These are phyloP conservation scores for Naja naja DNA, from an alignment of 2,113 vertebrate species.

Conservation along the genomic window DNA sequence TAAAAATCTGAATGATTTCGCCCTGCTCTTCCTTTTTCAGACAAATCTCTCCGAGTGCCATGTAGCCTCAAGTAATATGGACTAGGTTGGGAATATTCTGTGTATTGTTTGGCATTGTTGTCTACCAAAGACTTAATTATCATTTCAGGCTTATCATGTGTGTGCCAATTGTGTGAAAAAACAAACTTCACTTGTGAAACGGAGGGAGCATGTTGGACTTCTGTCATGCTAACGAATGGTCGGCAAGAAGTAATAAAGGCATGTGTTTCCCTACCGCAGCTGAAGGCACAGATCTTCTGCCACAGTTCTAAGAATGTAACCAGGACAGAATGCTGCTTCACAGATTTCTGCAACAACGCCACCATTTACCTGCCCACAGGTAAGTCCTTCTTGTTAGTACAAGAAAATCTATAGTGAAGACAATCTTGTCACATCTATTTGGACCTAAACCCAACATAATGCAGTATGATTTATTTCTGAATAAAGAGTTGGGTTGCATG, in stretches of 20 bases:
- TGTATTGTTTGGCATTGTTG: rapidly evolving
- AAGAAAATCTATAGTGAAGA: neutral
- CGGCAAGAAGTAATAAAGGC: constrained; percentile 86
- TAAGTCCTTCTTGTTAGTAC: constrained; percentile 55
- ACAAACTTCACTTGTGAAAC: constrained; percentile 92
- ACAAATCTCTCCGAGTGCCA: rapidly evolving
- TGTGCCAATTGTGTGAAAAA: constrained; percentile 86
- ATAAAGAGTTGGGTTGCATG: neutral
- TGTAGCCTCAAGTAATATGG: rapidly evolving
- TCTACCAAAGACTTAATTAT: neutral
- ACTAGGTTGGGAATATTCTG: rapidly evolving
- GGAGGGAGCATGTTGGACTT: constrained; percentile 91
- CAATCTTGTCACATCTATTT: neutral
- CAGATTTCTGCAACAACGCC: constrained; percentile 95
- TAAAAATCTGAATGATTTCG: neutral
- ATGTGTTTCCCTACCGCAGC: constrained; percentile 84
- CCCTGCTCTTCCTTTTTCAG: rapidly evolving
- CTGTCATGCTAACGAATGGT: constrained; percentile 89
- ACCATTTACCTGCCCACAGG: constrained; percentile 83
- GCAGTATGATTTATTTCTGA: neutral
- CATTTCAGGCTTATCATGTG: constrained; percentile 85
- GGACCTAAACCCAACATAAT: neutral
- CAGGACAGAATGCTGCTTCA: constrained; percentile 94
- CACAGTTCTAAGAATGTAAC: constrained; percentile 89
- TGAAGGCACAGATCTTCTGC: constrained; percentile 92